phyloP scores from a whole-genome alignment of 2,888 invertebrate genomes.

The Amitus sp. region DNA sequence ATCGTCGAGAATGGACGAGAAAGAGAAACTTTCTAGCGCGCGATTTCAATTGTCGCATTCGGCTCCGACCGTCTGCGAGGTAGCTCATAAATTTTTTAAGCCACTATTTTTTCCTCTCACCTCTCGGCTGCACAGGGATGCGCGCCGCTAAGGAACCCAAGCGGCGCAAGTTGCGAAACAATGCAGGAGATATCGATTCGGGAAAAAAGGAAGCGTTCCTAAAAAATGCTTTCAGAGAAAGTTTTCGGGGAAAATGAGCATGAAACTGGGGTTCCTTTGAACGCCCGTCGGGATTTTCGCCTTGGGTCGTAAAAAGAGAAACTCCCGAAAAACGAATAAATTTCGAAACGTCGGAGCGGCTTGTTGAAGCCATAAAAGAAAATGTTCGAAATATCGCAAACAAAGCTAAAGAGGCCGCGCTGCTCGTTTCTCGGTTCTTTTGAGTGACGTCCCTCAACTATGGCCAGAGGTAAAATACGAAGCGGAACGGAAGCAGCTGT shows the following conservation, averaged over 20 bases:
- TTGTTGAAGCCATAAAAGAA: too few relatives aligned
- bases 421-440: conserved; percentile 14
- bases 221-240: conserved; percentile 18
- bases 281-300: too few relatives aligned
- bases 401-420: conserved; percentile 26
- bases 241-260: neutral
- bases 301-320: too few relatives aligned
- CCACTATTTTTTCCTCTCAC: conserved; percentile 46
- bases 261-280: too few relatives aligned
- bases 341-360: too few relatives aligned
- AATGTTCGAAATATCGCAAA: conserved; percentile 7
- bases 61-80: conserved; percentile 30
- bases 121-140: conserved; percentile 38
- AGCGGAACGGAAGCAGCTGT: conserved; percentile 18
- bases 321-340: too few relatives aligned
- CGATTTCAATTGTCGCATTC: conserved; percentile 24
- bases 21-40: conserved; percentile 6
- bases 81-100: conserved; percentile 56
- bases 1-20: conserved; percentile 2
- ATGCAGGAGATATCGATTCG: conserved; percentile 47
- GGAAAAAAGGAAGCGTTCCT: conserved; percentile 25
- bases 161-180: conserved; percentile 61
- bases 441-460: conserved; percentile 32
- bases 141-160: conserved; percentile 13
- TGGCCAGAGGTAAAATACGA: conserved; percentile 18